phyloP scores from a whole-genome alignment of 2,888 invertebrate genomes.

The Lepidonotus clava region DNA sequence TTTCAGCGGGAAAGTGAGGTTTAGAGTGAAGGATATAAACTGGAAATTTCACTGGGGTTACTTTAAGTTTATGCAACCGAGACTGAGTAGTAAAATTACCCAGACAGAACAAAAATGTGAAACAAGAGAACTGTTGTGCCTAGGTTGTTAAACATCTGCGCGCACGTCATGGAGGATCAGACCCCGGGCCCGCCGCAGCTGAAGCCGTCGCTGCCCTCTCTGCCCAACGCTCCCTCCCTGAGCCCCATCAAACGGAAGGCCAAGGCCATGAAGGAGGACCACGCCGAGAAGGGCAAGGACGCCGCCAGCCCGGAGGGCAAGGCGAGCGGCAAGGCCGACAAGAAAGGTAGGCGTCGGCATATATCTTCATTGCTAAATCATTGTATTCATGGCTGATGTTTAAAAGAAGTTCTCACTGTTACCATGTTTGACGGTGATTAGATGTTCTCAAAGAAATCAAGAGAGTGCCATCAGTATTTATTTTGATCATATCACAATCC shows the following conservation, averaged over 20 bases:
- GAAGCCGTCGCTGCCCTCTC: slow-evolving; percentile 82
- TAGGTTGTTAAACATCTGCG: slow-evolving; percentile 86
- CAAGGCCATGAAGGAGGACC: slow-evolving; percentile 68
- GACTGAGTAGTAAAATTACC: no score
- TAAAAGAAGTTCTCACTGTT: no score
- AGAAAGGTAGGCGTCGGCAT: slow-evolving; percentile 75
- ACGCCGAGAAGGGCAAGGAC: slow-evolving; percentile 46
- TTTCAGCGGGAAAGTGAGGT: no score
- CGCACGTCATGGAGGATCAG: slow-evolving; percentile 88
- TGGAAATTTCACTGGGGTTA: no score
- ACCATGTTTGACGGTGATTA: no score
- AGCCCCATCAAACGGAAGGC: slow-evolving; percentile 80
- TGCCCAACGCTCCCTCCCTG: slow-evolving; percentile 79
- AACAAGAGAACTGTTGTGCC: background rate
- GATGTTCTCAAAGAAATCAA: no score
- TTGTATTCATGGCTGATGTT: no score
- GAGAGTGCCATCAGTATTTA: no score
- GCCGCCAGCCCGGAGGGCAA: slow-evolving; percentile 42
- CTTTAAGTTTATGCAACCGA: no score
- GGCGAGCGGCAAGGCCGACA: slow-evolving; percentile 49
- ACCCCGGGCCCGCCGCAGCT: slow-evolving; percentile 81
- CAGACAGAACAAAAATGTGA: background rate
- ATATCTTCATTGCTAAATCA: no score
- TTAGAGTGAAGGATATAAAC: no score
- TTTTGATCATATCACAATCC: no score